Evolutionary conservation across 2,797 vertebrate species (phyloP).

Genomic region (Channa striata): DNA sequence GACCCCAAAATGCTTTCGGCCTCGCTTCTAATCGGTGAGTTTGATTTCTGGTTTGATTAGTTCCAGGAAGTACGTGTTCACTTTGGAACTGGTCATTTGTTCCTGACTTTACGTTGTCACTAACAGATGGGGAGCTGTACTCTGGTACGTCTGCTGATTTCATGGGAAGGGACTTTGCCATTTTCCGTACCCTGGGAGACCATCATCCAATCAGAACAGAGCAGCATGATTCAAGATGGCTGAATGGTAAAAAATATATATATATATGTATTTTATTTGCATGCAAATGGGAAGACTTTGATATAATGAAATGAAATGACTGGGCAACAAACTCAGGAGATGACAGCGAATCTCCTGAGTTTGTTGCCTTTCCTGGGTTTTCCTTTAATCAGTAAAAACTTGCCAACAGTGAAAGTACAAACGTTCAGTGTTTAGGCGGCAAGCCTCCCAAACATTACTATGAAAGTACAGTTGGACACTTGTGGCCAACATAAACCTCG

Average conservation of each 20-base stretch:
- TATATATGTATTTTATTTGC: background rate
- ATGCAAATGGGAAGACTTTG: background rate
- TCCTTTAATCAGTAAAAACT: background rate
- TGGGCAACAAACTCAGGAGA: too few relatives aligned
- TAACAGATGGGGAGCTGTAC: slow-evolving; percentile 94
- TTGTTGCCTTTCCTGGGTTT: background rate
- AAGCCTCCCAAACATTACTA: slow-evolving; percentile 14
- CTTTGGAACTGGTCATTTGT: slow-evolving; percentile 34
- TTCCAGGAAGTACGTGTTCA: slow-evolving; percentile 46
- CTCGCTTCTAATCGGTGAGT: slow-evolving; percentile 93
- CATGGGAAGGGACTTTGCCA: slow-evolving; percentile 97
- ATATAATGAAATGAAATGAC: background rate
- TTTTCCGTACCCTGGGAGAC: slow-evolving; percentile 94
- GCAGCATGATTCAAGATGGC: slow-evolving; percentile 96
- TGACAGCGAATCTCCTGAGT: accelerated
- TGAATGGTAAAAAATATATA: slow-evolving; percentile 88
- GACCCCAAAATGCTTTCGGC: slow-evolving; percentile 95
- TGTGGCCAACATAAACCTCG: slow-evolving; percentile 8
- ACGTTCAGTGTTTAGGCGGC: background rate
- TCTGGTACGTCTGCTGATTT: slow-evolving; percentile 97
- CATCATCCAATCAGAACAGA: slow-evolving; percentile 97
- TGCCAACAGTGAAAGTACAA: background rate
- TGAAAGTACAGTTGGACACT: slow-evolving; percentile 21
- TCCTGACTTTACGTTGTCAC: slow-evolving; percentile 43
- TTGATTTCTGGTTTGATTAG: slow-evolving; percentile 45